A percentile compares a stretch with the other conserved stretches of the same genome.
phyloP scores from a whole-genome alignment of 2,113 vertebrate species.

The Apeltes quadracus region DNA sequence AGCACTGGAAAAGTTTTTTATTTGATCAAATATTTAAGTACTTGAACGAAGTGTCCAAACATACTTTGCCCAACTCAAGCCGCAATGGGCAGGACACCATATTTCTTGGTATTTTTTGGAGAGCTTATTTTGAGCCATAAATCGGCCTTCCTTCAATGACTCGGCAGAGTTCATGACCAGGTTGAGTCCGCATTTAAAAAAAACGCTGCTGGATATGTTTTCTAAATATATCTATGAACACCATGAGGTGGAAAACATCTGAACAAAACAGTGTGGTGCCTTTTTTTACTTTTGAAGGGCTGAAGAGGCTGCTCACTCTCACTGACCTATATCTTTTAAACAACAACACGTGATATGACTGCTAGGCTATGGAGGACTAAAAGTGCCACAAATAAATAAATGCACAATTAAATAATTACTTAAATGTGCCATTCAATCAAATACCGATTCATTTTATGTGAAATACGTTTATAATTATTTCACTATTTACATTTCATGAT shows the following conservation, averaged over 20 bases:
- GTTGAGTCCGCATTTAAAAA: slow-evolving; percentile 27
- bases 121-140: slow-evolving; percentile 32
- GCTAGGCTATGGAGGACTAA: too few relatives aligned
- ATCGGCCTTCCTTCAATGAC: slow-evolving; percentile 17
- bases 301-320: slow-evolving; percentile 4
- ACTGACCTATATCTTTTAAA: slow-evolving; percentile 16
- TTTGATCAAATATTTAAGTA: neutral
- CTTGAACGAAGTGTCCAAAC: neutral
- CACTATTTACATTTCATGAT: too few relatives aligned
- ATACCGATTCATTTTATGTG: too few relatives aligned
- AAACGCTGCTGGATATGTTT: slow-evolving; percentile 14
- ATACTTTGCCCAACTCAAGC: neutral
- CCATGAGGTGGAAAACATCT: neutral
- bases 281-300: slow-evolving; percentile 15
- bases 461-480: too few relatives aligned
- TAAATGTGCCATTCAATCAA: too few relatives aligned
- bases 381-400: too few relatives aligned
- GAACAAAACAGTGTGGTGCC: neutral
- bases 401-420: too few relatives aligned
- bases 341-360: slow-evolving; percentile 7
- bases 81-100: slow-evolving; percentile 4
- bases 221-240: slow-evolving; percentile 24
- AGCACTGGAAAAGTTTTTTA: slow-evolving; percentile 4
- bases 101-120: slow-evolving; percentile 6
- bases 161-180: slow-evolving; percentile 36